These are phyloP conservation scores for Drosophila mettleri DNA, from an alignment of 2,888 invertebrate species.

Conservation along the genomic window DNA sequence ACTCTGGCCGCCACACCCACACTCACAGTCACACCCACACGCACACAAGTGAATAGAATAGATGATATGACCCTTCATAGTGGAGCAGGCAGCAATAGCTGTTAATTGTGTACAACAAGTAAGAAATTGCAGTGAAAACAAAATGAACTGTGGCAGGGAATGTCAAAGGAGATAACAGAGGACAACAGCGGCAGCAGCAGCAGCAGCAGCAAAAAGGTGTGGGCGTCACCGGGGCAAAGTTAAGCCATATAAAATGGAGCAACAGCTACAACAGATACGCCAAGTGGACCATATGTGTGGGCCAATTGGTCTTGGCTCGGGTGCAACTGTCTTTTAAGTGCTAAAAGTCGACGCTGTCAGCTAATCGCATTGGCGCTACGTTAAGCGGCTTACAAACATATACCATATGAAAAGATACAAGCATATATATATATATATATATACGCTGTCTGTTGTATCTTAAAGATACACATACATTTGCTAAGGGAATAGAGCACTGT, in stretches of 20 bases:
- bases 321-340: slow-evolving; percentile 67
- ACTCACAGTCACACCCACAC: slow-evolving; percentile 31
- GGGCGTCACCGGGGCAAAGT: slow-evolving; percentile 56
- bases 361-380: slow-evolving; percentile 64
- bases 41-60: slow-evolving; percentile 24
- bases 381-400: slow-evolving; percentile 64
- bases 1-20: not conserved
- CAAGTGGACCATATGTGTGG: slow-evolving; percentile 33
- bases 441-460: slow-evolving; percentile 36
- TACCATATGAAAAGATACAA: not conserved
- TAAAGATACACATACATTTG: slow-evolving; percentile 45
- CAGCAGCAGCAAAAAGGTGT: slow-evolving; percentile 19
- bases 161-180: slow-evolving; percentile 56
- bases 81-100: slow-evolving; percentile 55
- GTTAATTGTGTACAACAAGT: slow-evolving; percentile 78
- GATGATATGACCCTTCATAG: slow-evolving; percentile 4
- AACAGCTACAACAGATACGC: slow-evolving; percentile 12
- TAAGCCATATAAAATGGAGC: slow-evolving; percentile 62
- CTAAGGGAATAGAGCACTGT: slow-evolving; percentile 2
- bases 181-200: slow-evolving; percentile 7
- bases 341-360: slow-evolving; percentile 61
- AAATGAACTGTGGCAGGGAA: slow-evolving; percentile 63
- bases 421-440: not conserved
- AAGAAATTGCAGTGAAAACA: slow-evolving; percentile 78
- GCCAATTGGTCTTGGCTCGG: slow-evolving; percentile 21